phyloP scores from a whole-genome alignment of 2,113 vertebrate genomes.

The Hemiprocne comata region DNA sequence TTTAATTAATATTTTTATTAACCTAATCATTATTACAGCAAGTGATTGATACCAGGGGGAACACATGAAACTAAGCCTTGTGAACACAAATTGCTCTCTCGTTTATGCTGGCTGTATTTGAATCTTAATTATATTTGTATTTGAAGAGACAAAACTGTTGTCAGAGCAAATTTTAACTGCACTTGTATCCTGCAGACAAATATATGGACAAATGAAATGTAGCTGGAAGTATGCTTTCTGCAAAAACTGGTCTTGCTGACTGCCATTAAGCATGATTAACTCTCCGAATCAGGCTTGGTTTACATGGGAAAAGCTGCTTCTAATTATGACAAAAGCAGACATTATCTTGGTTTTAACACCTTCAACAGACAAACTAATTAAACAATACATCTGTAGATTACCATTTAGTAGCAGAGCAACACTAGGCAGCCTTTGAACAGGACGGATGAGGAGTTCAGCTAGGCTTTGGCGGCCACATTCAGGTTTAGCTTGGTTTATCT shows the following conservation, averaged over 20 bases:
- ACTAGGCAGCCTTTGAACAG: conserved; percentile 95
- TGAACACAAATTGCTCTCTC: neutral
- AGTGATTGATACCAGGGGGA: neutral
- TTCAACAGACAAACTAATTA: neutral
- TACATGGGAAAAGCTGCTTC: neutral
- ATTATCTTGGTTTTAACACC: neutral
- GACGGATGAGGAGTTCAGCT: conserved; percentile 94
- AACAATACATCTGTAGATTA: conserved; percentile 51
- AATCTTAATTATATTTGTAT: neutral
- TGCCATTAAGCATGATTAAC: neutral
- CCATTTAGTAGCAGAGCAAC: conserved; percentile 93
- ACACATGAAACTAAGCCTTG: neutral
- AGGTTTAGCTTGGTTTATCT: conserved; percentile 97
- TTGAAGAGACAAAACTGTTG: neutral
- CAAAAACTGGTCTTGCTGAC: neutral
- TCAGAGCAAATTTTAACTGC: neutral
- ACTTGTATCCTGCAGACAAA: neutral
- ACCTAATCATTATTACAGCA: neutral
- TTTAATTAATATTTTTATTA: neutral
- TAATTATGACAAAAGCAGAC: neutral
- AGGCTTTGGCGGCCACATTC: conserved; percentile 95
- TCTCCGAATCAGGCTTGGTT: neutral
- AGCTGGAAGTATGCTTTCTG: neutral
- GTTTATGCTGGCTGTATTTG: neutral
- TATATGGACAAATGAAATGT: neutral